phyloP scores from a whole-genome alignment of 2,888 invertebrate genomes.

The Polydrusus cervinus region DNA sequence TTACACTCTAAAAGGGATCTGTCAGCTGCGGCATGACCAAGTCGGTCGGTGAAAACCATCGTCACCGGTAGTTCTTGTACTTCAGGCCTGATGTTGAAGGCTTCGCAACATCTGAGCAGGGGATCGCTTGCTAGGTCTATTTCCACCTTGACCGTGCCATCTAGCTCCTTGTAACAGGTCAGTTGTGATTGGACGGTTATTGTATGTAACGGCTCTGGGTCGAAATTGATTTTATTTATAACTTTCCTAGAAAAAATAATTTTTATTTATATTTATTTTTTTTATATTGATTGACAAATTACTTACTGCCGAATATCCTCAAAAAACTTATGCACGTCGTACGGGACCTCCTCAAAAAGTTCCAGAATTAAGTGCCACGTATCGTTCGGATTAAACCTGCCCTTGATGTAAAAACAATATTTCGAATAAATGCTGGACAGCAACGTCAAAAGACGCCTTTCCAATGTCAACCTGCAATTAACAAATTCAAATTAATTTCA shows the following conservation, averaged over 20 bases:
- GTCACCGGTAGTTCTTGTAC: not conserved
- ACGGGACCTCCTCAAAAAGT: slow-evolving; percentile 15
- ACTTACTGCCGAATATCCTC: slow-evolving; percentile 29
- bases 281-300: too few species aligned
- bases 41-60: not conserved
- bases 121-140: slow-evolving; percentile 6
- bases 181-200: not conserved
- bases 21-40: not conserved
- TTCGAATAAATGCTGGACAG: slow-evolving; percentile 15
- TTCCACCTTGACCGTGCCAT: slow-evolving; percentile 4
- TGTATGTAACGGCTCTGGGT: not conserved
- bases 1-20: not conserved
- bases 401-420: slow-evolving; percentile 2
- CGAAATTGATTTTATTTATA: not conserved
- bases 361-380: slow-evolving; percentile 13
- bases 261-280: not conserved
- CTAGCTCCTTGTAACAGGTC: slow-evolving; percentile 21
- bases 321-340: slow-evolving; percentile 24
- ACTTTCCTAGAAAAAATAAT: slow-evolving; percentile 12
- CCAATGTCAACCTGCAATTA: not conserved
- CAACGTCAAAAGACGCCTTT: slow-evolving; percentile 17
- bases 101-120: not conserved
- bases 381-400: not conserved
- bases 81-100: not conserved
- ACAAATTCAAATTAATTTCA: too few species aligned